A percentile compares a stretch with the other conserved stretches of the same genome.
Evolutionary conservation across 2,797 vertebrate species (phyloP).

Genomic region (Tachyglossus aculeatus): DNA sequence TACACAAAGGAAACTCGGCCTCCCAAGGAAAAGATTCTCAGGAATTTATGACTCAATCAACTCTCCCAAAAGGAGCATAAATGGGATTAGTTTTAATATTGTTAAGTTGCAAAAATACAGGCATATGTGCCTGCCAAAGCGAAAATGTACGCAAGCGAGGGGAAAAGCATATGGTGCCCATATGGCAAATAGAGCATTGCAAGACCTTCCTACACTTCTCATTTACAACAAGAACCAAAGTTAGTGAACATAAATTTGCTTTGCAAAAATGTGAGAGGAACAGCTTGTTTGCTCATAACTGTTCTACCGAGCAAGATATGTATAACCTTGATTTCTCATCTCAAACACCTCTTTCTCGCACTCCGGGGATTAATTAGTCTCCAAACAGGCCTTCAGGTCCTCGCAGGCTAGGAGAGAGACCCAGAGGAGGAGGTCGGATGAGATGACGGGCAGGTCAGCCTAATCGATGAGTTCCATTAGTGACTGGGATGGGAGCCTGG

Average conservation of each 20-base stretch:
- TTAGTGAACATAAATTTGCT: slow-evolving; percentile 65
- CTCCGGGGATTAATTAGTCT: slow-evolving; percentile 66
- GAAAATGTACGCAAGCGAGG: slow-evolving; percentile 64
- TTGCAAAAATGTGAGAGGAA: slow-evolving; percentile 65
- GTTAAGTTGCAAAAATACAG: slow-evolving; percentile 68
- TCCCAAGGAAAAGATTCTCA: slow-evolving; percentile 46
- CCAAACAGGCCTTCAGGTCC: slow-evolving; percentile 45
- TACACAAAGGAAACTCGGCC: slow-evolving; percentile 32
- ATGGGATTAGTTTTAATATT: slow-evolving; percentile 72
- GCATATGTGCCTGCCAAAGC: slow-evolving; percentile 70
- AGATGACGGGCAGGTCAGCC: slow-evolving; percentile 30
- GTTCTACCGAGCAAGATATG: slow-evolving; percentile 65
- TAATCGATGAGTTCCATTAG: slow-evolving; percentile 13
- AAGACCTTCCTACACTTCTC: slow-evolving; percentile 67
- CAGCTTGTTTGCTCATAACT: slow-evolving; percentile 71
- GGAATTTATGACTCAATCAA: slow-evolving; percentile 59
- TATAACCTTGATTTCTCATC: slow-evolving; percentile 72
- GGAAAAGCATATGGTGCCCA: slow-evolving; percentile 68
- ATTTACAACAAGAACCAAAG: slow-evolving; percentile 63
- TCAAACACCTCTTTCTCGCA: slow-evolving; percentile 56
- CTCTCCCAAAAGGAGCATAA: slow-evolving; percentile 62
- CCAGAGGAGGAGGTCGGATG: slow-evolving; percentile 4
- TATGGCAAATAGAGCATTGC: slow-evolving; percentile 63
- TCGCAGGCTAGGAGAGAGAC: slow-evolving; percentile 15
- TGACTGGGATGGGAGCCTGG: neutral